Percentiles rank a stretch among this genome's conserved stretches.
These are phyloP conservation scores for Bombus consobrinus DNA, from an alignment of 1,140 invertebrate species.

Conservation along the genomic window DNA sequence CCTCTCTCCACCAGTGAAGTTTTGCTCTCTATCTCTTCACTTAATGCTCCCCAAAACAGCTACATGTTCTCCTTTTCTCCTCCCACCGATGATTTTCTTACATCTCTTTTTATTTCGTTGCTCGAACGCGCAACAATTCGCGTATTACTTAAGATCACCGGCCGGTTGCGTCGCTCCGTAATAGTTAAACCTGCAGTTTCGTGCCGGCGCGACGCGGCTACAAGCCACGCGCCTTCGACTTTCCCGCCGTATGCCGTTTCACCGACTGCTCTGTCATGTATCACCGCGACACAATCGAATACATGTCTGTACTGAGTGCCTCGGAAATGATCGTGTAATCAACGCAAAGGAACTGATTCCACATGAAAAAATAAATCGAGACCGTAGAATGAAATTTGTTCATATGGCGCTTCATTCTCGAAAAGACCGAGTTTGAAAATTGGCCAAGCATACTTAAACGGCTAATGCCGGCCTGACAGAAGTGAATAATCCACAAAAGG, in stretches of 20 bases:
- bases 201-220: neutral
- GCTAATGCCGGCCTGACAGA: too few relatives aligned
- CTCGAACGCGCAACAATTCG: constrained; percentile 14
- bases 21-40: neutral
- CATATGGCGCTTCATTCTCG: too few relatives aligned
- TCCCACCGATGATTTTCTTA: constrained; percentile 28
- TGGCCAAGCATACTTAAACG: too few relatives aligned
- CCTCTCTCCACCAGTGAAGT: neutral
- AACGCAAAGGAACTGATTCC: too few relatives aligned
- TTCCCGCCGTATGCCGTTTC: constrained; percentile 38
- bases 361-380: too few relatives aligned
- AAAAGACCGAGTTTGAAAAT: too few relatives aligned
- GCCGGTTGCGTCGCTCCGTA: constrained; percentile 56
- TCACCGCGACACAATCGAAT: neutral
- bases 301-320: neutral
- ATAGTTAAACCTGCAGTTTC: constrained; percentile 66
- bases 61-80: neutral
- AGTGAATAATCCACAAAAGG: too few relatives aligned
- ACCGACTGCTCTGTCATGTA: too few relatives aligned
- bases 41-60: neutral
- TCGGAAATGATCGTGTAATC: too few relatives aligned
- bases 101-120: constrained; percentile 51
- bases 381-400: too few relatives aligned
- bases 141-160: constrained; percentile 60
- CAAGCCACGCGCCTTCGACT: constrained; percentile 14